A percentile compares a stretch with the other conserved stretches of the same genome.
These are phyloP conservation scores for Zaprionus ghesquierei DNA, from an alignment of 1,140 invertebrate genomes.

Conservation along the genomic window DNA sequence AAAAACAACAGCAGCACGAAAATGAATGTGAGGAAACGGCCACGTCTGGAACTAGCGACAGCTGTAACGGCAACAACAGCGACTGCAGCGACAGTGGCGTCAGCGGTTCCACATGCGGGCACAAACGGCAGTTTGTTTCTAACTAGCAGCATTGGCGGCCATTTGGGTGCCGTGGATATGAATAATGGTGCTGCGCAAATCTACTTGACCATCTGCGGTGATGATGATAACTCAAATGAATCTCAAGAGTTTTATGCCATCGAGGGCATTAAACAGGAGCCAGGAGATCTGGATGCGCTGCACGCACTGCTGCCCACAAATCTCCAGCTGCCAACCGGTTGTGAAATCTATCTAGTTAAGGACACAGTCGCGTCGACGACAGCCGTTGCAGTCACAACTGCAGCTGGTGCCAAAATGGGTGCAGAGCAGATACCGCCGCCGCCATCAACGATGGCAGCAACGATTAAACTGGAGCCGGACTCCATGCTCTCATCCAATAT, in stretches of 20 bases:
- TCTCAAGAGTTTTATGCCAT: constrained; percentile 74
- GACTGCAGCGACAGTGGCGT: background rate
- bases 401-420: background rate
- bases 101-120: background rate
- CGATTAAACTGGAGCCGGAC: constrained; percentile 63
- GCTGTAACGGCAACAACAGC: constrained; percentile 30
- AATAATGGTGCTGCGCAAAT: constrained; percentile 63
- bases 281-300: constrained; percentile 50
- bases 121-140: background rate
- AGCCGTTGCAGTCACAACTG: background rate
- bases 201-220: constrained; percentile 74
- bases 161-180: constrained; percentile 18
- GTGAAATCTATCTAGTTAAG: constrained; percentile 80
- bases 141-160: constrained; percentile 4
- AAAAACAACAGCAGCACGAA: constrained; percentile 6
- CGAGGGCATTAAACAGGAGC: constrained; percentile 70
- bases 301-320: constrained; percentile 64
- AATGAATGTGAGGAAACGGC: constrained; percentile 67
- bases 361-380: constrained; percentile 30
- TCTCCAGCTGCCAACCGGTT: constrained; percentile 74
- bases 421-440: background rate
- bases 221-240: constrained; percentile 65
- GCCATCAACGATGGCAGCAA: constrained; percentile 26
- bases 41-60: constrained; percentile 63
- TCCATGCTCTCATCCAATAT: constrained; percentile 29